Evolutionary conservation across 2,113 vertebrate species (phyloP), one percentile per base, ranked within the genome.

Genomic region (Cyprinodon variegatus): DNA sequence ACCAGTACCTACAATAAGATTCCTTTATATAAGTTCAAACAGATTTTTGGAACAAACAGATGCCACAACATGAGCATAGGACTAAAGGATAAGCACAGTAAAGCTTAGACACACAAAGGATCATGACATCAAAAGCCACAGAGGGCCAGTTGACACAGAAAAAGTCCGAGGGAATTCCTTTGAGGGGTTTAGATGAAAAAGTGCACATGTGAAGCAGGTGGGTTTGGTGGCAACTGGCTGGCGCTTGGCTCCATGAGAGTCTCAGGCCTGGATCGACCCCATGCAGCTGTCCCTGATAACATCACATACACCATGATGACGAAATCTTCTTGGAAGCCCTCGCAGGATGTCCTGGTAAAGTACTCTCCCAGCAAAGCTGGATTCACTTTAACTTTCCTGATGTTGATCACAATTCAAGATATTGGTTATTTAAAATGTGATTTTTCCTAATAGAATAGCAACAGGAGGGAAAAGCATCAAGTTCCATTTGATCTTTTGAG

Each of bases 81-180:
- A 78, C 88, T 74, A 61, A 76, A 79, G 84, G 84, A 87, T 90
- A 83, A 88, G 63, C 81, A 67, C 81, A 82, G 83, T 82, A 89
- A 87, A 81, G 82, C 79, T 71, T 59, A 74, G 86, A 89, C 87
- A 88, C 87, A 78, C 75, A 79, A 13, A 65, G 89, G 90, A 87
- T 93, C 87, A 92, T 3, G 73, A 82, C 87, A 89, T 92, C 90
- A 93, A 93, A 70, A 89, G 86, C 71, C 63, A 37, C 1, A 0
- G 81, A 83, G 86, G 84, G 77, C 72, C 79, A 82, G 50, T 61
- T 70, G 85, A 83, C 87, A 87, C 10, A 90, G 81, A 83, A 15
- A 87, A 83, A 81, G 78, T 78, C 79, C 83, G 85, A 79, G 92
- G 87, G 90, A 92, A 91, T 92, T 90, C 87, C 89, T 93, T 93